A percentile compares a stretch with the other conserved stretches of the same genome.
phyloP scores from a whole-genome alignment of 2,113 vertebrate genomes.

The Strix aluco region DNA sequence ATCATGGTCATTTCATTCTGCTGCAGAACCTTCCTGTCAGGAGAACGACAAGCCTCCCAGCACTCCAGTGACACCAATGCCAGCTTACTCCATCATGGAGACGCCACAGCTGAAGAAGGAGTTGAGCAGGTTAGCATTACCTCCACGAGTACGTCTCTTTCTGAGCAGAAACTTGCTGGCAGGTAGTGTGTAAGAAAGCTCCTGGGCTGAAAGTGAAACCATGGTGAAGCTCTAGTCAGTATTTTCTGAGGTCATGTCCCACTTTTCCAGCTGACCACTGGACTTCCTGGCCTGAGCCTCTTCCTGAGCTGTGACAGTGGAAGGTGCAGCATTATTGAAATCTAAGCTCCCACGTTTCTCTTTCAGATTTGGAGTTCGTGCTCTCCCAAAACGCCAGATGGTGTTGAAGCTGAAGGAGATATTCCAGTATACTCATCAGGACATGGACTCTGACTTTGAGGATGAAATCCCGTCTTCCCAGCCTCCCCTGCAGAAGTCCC shows the following conservation, averaged over 20 bases:
- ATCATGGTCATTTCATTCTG: background rate
- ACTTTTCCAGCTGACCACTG: background rate
- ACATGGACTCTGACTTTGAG: conserved; percentile 80
- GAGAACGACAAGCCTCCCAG: conserved; percentile 51
- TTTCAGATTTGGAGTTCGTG: conserved; percentile 89
- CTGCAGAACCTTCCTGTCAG: conserved; percentile 64
- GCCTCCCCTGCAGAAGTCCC: background rate
- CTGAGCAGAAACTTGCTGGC: background rate
- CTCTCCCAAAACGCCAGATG: conserved; percentile 94
- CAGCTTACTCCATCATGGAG: conserved; percentile 92
- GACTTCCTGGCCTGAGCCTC: background rate
- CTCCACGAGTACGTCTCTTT: background rate
- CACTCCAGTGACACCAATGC: conserved; percentile 89
- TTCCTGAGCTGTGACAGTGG: background rate
- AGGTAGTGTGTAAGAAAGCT: background rate
- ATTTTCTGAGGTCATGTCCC: background rate
- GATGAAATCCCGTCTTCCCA: conserved; percentile 68
- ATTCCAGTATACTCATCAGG: conserved; percentile 92
- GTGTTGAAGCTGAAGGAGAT: conserved; percentile 96
- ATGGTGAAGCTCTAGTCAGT: background rate
- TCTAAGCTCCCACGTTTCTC: background rate
- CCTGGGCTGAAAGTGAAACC: background rate
- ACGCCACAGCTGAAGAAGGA: conserved; percentile 91
- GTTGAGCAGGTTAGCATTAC: conserved; percentile 81
- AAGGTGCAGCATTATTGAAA: background rate